Base-by-base conservation (phyloP, 1,140 invertebrate species). In the Philopotamus ludificatus region DNA sequence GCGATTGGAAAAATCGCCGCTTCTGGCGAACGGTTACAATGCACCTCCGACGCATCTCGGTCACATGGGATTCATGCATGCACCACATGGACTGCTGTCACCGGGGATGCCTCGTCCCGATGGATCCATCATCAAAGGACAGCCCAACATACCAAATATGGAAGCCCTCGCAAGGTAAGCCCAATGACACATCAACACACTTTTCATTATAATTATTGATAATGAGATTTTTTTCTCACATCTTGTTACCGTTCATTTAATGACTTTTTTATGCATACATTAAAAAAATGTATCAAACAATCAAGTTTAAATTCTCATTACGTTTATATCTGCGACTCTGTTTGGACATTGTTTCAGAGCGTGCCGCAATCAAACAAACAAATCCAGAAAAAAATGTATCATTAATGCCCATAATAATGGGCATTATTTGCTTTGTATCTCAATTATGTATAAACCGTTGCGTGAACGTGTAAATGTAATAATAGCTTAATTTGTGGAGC, bases 11-110 rank as follows among this genome's bases (percentile, higher is more conserved):
- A 96, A 97, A 79, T 94, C 92, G 21, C 93, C 93, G 16, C 83
- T 95, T 4, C 81, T 97, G 55, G 90, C 93, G 28, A 97, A 97
- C 75, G 94, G 94, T 28, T 97, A 96, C 83, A 95, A 95, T 81
- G 93, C 93, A 69, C 92, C 91, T 58, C 93, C 93, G 45, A 94
- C 93, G 70, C 89, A 93, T 75, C 84, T 92, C 66, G 90, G 90
- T 73, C 92, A 93, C 71, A 93, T 95, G 88, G 89, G 89, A 74
- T 92, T 91, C 77, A 92, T 92, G 90, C 90, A 90, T 78, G 84
- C 87, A 73, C 90, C 87, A 73, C 89, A 89, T 78, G 90, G 92
- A 23, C 87, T 94, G 59, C 86, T 93, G 79, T 92, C 90, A 41
- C 91, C 91, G 2, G 92, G 91, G n/a, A 80, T 92, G 15, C 85